Evolutionary conservation across 2,797 vertebrate genomes (phyloP), one percentile per base, ranked within the genome.

Genomic region (Hoplostethus mediterraneus): DNA sequence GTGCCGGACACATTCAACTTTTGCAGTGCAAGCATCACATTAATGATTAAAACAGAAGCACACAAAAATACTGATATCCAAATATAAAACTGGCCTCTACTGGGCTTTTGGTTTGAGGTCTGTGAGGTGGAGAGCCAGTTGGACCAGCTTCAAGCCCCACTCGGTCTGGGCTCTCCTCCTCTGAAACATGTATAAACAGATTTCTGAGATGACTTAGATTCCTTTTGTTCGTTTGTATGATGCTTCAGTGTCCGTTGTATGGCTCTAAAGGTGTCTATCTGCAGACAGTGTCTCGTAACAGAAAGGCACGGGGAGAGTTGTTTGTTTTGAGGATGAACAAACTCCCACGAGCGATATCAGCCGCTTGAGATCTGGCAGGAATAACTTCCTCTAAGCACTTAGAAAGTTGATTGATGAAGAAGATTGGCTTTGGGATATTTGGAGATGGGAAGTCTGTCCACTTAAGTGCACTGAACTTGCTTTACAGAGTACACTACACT

Each of bases 41-140:
- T 79, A 83, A 89, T 92, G 86, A 90, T 86, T 71, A 83, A 90
- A 92, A 77, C 82, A 89, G 79, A 48, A 73, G 71, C 64, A 80
- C 49, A 55, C 58, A 56, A 75, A 87, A 87, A 86, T 85, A 86
- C 81, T 55, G 68, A 74, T 73, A 64, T 72, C 59, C 75, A 83
- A 83, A 89, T 84, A 75, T 85, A 90, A 90, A 85, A 58, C 63
- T 49, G 65, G 82, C 68, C 67, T 75, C 70, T 14, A 21, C 55
- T 68, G 67, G 65, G 73, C 52, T 31, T 87, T 75, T 68, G 73
- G 73, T 88, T 87, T 85, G 84, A 85, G 84, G 87, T 87, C 72
- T 73, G 53, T 28, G 59, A 71, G 76, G 71, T 75, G 48, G 68
- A 82, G 75, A 60, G 74, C 81, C 81, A 88, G 69, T 75, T 88